Evolutionary conservation across 2,797 vertebrate species (phyloP).

Genomic region (Harpagifer antarcticus): DNA sequence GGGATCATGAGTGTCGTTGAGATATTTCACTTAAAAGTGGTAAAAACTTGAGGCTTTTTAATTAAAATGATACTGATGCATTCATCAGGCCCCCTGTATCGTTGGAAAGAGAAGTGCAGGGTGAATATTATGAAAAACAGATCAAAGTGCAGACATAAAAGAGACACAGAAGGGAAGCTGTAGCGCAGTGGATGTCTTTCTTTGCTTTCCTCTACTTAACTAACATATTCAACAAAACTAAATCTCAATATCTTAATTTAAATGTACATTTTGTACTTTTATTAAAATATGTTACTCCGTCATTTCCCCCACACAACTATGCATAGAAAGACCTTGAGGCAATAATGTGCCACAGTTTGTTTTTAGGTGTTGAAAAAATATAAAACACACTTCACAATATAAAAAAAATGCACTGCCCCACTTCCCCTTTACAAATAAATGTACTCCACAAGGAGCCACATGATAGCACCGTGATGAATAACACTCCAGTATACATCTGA

Average conservation of each 20-base stretch:
- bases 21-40: slow-evolving; percentile 4
- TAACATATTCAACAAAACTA: slow-evolving; percentile 43
- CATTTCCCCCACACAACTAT: slow-evolving; percentile 66
- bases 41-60: background rate
- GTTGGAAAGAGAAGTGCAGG: background rate
- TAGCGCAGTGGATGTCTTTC: slow-evolving; percentile 1
- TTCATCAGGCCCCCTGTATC: background rate
- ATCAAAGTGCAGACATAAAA: slow-evolving; percentile 17
- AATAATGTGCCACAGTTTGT: slow-evolving; percentile 61
- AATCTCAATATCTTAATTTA: slow-evolving; percentile 56
- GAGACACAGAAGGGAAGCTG: background rate
- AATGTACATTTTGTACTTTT: slow-evolving; percentile 76
- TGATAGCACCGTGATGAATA: slow-evolving; percentile 77
- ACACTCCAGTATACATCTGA: slow-evolving; percentile 74
- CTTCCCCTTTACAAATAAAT: slow-evolving; percentile 73
- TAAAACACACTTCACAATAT: slow-evolving; percentile 72
- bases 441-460: slow-evolving; percentile 64
- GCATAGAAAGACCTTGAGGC: slow-evolving; percentile 64
- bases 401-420: slow-evolving; percentile 71
- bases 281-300: slow-evolving; percentile 77
- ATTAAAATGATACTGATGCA: background rate
- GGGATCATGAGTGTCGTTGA: background rate
- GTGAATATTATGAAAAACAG: background rate
- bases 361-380: slow-evolving; percentile 71
- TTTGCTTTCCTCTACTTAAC: slow-evolving; percentile 5